A percentile compares a stretch with the other conserved stretches of the same genome.
Conservation (phyloP, 2,797 vertebrate genomes). For the Chiroxiphia lanceolata region DNA sequence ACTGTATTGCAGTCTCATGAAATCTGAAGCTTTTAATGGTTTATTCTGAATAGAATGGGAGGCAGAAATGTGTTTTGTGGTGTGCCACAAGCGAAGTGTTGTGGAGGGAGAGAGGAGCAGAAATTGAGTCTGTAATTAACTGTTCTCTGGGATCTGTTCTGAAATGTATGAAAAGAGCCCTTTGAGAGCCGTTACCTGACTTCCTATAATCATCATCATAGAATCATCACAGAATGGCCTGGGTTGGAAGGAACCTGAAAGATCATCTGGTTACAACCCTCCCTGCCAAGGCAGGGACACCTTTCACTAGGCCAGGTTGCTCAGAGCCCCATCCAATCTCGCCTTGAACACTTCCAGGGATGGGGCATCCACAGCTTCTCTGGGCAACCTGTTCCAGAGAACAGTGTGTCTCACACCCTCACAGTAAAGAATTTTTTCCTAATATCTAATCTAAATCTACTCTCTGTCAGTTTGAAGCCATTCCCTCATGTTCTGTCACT, state of each 20-base stretch:
- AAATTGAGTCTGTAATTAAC: not conserved
- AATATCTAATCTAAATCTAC: too few species aligned
- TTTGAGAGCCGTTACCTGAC: not conserved
- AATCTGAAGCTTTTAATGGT: not conserved
- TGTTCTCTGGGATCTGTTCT: not conserved
- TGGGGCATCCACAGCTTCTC: not conserved
- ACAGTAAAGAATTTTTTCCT: rapidly evolving
- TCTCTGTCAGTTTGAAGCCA: not conserved
- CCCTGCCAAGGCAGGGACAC: not conserved
- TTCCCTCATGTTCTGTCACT: not conserved
- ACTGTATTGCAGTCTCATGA: not conserved
- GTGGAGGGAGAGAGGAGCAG: not conserved
- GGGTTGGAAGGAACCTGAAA: not conserved
- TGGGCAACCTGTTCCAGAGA: not conserved
- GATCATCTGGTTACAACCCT: not conserved
- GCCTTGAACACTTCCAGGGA: not conserved
- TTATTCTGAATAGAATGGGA: not conserved
- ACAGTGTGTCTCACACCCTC: not conserved
- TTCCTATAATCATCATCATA: not conserved
- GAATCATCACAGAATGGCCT: too few species aligned
- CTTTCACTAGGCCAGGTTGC: rapidly evolving
- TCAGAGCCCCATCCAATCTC: rapidly evolving
- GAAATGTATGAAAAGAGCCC: not conserved
- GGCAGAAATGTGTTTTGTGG: slow-evolving; percentile 1
- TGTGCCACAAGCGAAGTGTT: not conserved